Evolutionary conservation across 2,113 vertebrate species (phyloP), one percentile per base, ranked within the genome.

Genomic region (Anarhynchus alexandrinus): DNA sequence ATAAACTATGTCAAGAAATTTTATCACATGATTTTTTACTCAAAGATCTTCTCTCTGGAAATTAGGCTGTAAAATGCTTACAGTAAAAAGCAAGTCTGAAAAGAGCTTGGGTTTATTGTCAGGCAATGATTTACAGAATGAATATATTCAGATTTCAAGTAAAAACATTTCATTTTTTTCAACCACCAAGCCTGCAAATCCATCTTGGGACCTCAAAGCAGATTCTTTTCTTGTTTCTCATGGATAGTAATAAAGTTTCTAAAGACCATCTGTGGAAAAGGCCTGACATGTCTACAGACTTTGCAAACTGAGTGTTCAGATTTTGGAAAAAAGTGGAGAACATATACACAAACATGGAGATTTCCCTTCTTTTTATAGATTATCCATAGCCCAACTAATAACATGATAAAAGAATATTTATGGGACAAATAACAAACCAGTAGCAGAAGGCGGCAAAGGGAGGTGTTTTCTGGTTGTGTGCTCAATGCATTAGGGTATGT

Each of bases 201-300:
- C 84, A 95, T 69, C 89, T 34, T 96, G 96, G 51, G 84, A 91
- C 47, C 81, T 95, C 82, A 38, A 91, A 83, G 67, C 91, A 95
- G 84, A 95, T 91, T 95, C 18, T 89, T 94, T 95, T 85, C 84
- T 91, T 86, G n/a, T 80, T 94, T 94, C 84, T 93, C 78, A 90
- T 76, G 93, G 62, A 73, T 51, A 91, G 78, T 36, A 95, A 95
- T 93, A 95, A 96, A 85, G 45, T 94, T 95, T 82, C 70, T 90
- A 87, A 62, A 92, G 80, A 66, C 86, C 96, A 93, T 88, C 69
- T 95, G 88, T 80, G 89, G 67, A 57, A 96, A 96, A 95, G 45
- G 5, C 23, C 73, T 2, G 6, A 32, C 57, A 42, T 8, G 5
- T 57, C 59, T 52, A 86, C 19, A 71, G 43, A 65, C 34, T 90